Conservation (phyloP, 2,797 vertebrate species). For the Mionectes olivaceus region DNA sequence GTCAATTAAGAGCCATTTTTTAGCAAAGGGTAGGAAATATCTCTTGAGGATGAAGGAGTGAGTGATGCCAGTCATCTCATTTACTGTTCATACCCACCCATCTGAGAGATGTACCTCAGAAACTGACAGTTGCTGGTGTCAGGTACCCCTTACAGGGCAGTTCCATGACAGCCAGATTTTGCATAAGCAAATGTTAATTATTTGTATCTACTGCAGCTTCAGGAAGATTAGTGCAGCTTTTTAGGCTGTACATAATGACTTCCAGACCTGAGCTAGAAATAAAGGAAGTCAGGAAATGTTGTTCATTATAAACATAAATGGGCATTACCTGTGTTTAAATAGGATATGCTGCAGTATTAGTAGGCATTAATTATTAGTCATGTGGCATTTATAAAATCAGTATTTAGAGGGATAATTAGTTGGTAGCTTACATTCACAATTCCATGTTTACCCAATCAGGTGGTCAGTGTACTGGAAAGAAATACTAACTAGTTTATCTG, state of each 20-base stretch:
- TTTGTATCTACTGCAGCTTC: background rate
- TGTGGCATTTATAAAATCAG: background rate
- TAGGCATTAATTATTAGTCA: background rate
- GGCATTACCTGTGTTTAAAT: background rate
- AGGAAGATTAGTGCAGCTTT: background rate
- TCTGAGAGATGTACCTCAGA: background rate
- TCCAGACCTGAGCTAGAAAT: background rate
- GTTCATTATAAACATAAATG: background rate
- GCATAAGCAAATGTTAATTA: background rate
- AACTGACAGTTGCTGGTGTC: background rate
- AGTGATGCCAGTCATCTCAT: background rate
- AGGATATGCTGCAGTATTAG: background rate
- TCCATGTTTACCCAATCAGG: background rate
- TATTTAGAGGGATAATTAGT: background rate
- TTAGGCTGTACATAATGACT: background rate
- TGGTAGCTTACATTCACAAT: background rate
- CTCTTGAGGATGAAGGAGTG: background rate
- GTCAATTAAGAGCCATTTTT: constrained; percentile 40
- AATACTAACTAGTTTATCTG: background rate
- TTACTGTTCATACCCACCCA: background rate
- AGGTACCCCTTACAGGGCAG: background rate
- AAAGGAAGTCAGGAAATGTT: background rate
- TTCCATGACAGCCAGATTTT: background rate
- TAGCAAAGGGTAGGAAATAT: background rate
- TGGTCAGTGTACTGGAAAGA: background rate